Conservation (phyloP, 2,797 vertebrate genomes). For the Catamblyrhynchus diadema region DNA sequence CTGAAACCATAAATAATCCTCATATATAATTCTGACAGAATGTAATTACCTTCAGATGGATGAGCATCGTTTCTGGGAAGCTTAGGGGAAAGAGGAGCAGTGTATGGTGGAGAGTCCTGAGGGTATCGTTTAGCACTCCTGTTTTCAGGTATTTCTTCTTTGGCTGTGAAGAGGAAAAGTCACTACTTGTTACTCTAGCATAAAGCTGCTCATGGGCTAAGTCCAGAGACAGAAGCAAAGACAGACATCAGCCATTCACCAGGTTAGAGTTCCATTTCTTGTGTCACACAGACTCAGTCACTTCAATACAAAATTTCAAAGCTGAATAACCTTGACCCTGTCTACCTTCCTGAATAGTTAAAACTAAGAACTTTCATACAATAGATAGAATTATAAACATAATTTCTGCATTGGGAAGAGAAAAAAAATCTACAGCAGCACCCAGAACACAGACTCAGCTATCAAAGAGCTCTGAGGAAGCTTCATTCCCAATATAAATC, state of each 20-base stretch:
- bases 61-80: slow-evolving; percentile 82
- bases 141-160: slow-evolving; percentile 85
- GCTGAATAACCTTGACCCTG: neutral
- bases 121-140: slow-evolving; percentile 83
- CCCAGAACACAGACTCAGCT: neutral
- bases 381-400: neutral
- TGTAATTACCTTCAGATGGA: slow-evolving; percentile 87
- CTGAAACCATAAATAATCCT: slow-evolving; percentile 33
- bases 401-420: neutral
- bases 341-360: neutral
- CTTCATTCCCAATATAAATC: neutral
- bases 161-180: slow-evolving; percentile 75
- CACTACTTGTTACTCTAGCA: neutral
- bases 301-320: neutral
- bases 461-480: neutral
- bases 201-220: neutral
- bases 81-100: slow-evolving; percentile 87
- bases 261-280: neutral
- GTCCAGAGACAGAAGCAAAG: neutral
- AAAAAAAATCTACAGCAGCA: neutral
- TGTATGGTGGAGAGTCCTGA: slow-evolving; percentile 81
- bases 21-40: neutral
- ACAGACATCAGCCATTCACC: neutral
- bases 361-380: neutral
- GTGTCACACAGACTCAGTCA: neutral